Percentiles rank a stretch among this genome's conserved stretches.
Evolutionary conservation across 2,888 invertebrate species (phyloP).

Genomic region (Hecatera dysodea): DNA sequence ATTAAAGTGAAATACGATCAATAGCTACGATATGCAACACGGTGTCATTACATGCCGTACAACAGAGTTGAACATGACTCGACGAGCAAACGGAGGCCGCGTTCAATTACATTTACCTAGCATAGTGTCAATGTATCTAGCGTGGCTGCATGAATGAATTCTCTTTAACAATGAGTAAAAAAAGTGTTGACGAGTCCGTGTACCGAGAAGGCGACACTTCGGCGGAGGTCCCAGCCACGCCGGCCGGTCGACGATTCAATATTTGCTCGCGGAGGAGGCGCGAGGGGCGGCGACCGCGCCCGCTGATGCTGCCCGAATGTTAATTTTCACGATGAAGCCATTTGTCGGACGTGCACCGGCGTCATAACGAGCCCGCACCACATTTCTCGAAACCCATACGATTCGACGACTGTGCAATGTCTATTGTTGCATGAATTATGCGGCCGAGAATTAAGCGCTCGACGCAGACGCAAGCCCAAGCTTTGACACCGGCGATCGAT

Average conservation of each 20-base stretch:
- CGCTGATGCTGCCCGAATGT: conserved; percentile 86
- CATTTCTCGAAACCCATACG: conserved; percentile 85
- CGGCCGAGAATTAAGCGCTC: conserved; percentile 74
- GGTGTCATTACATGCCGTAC: conserved; percentile 25
- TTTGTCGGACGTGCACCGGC: conserved; percentile 84
- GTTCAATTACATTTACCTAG: conserved; percentile 56
- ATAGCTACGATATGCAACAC: conserved; percentile 16
- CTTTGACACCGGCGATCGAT: conserved; percentile 69
- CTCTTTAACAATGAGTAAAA: conserved; percentile 69
- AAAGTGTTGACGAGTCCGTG: conserved; percentile 73
- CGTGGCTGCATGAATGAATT: conserved; percentile 72
- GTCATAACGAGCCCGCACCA: conserved; percentile 80
- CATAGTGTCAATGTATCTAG: conserved; percentile 63
- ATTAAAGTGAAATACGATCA: conserved; percentile 30
- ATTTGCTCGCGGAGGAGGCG: conserved; percentile 80
- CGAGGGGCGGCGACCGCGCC: conserved; percentile 64
- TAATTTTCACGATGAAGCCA: conserved; percentile 89
- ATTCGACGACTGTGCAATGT: conserved; percentile 79
- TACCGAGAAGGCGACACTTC: conserved; percentile 82
- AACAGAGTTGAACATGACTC: conserved; percentile 35
- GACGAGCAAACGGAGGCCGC: conserved; percentile 27
- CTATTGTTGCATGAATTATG: conserved; percentile 84
- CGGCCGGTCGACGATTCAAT: conserved; percentile 79
- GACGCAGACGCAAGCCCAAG: conserved; percentile 66
- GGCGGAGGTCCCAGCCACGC: conserved; percentile 81